Evolutionary conservation across 2,113 vertebrate genomes (phyloP), one percentile per base, ranked within the genome.

Genomic region (Myocastor coypus): DNA sequence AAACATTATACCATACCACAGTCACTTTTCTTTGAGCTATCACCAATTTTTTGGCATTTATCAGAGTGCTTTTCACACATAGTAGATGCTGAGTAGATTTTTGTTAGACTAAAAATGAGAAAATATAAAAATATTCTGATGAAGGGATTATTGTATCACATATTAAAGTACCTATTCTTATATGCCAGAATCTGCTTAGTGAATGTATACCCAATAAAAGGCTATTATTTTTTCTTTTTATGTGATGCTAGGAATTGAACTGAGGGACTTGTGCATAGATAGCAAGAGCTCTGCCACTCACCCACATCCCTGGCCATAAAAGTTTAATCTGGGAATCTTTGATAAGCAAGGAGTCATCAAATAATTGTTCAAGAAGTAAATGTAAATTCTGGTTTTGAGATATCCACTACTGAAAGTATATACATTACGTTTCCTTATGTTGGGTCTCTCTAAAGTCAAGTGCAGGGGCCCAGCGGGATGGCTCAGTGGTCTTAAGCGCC

Each of bases 381-480:
- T 93, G 1, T 88, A 86, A 77, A 61, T 80, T 46, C 80, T 68
- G 64, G 40, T 86, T 96, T 94, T 86, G 14, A 95, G 91, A 78
- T 83, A 94, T 30, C 59, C 24, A 10, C 42, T 81, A 68, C 91
- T n/a, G 66, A 69, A 90, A 78, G 64, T 85, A 73, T 59, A 52
- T 57, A 1, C 28, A 66, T 83, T 87, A 5, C 94, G 83, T 96
- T 93, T 84, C 55, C 64, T 46, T 91, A 24, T 68, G 26, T 84
- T 88, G 64, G 69, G 40, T 92, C 92, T 90, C 59, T 87, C 69
- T 96, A 71, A 83, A 92, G 55, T 90, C 55, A n/a, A n/a, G n/a
- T n/a, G n/a, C n/a, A n/a, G n/a, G n/a, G n/a, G n/a, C n/a, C n/a
- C n/a, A n/a, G n/a, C n/a, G n/a, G n/a, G n/a, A n/a, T n/a, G n/a